A percentile compares a stretch with the other conserved stretches of the same genome.
Evolutionary conservation across 2,113 vertebrate genomes (phyloP).

Genomic region (Muntiacus muntjak): DNA sequence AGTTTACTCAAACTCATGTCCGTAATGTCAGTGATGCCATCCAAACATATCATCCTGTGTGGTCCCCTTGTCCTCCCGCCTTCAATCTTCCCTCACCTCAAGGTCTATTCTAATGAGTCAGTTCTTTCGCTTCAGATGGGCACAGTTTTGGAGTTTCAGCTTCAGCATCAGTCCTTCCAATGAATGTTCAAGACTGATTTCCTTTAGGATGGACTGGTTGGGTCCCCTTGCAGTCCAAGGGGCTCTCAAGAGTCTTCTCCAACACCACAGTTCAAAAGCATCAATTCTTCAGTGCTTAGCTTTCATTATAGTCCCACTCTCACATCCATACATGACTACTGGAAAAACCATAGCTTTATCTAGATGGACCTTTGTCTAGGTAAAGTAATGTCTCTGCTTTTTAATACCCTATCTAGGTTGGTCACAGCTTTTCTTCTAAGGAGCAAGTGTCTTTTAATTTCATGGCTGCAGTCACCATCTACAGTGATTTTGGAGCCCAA

Average conservation of each 20-base stretch:
- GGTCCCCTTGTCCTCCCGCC: background rate
- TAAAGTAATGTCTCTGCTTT: background rate
- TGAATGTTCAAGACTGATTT: background rate
- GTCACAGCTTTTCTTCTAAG: background rate
- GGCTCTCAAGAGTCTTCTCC: background rate
- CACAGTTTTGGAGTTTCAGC: background rate
- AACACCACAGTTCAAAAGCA: background rate
- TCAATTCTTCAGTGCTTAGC: background rate
- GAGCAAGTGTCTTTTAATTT: background rate
- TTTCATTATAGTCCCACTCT: background rate
- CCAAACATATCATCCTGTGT: background rate
- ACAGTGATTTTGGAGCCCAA: too few relatives aligned
- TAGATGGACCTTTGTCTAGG: background rate
- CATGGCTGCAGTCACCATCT: background rate
- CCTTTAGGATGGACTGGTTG: background rate
- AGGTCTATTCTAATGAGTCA: background rate
- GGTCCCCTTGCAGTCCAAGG: background rate
- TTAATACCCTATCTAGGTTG: background rate
- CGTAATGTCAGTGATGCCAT: background rate
- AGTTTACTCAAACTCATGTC: background rate
- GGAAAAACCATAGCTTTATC: background rate
- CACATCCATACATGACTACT: background rate
- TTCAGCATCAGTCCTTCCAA: background rate
- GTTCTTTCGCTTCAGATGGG: background rate
- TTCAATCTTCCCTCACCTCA: background rate